phyloP scores from a whole-genome alignment of 2,888 invertebrate species.

The Augochlorella aurata region DNA sequence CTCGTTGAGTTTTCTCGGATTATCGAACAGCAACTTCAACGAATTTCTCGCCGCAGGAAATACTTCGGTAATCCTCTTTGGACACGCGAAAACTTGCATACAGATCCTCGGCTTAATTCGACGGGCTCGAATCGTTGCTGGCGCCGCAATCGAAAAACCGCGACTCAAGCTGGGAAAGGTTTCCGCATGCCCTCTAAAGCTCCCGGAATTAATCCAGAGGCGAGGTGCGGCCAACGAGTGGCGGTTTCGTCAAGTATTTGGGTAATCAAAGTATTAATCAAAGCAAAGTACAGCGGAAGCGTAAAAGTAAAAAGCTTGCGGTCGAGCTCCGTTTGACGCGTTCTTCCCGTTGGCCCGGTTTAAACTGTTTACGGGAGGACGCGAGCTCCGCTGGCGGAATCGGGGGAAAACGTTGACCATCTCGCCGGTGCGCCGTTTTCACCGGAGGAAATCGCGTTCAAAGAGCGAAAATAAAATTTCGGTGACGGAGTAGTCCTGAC shows the following conservation, averaged over 20 bases:
- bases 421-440: not conserved
- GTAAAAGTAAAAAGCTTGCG: constrained; percentile 6
- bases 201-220: not conserved
- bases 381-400: not conserved
- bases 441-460: not conserved
- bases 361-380: constrained; percentile 3
- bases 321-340: not conserved
- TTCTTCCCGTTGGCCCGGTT: not conserved
- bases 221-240: not conserved
- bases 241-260: not conserved
- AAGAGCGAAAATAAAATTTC: constrained; percentile 29
- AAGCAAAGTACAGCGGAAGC: not conserved
- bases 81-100: not conserved
- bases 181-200: not conserved
- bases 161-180: not conserved
- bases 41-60: too few relatives aligned
- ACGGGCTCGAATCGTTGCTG: not conserved
- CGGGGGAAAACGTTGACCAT: not conserved
- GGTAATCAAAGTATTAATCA: constrained; percentile 8
- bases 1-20: too few relatives aligned
- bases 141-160: not conserved
- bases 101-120: too few relatives aligned
- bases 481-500: not conserved
- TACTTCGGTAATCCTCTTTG: too few relatives aligned
- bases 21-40: too few relatives aligned